Evolutionary conservation across 2,797 vertebrate species (phyloP), one percentile per base, ranked within the genome.

Genomic region (Rallus crepitans): DNA sequence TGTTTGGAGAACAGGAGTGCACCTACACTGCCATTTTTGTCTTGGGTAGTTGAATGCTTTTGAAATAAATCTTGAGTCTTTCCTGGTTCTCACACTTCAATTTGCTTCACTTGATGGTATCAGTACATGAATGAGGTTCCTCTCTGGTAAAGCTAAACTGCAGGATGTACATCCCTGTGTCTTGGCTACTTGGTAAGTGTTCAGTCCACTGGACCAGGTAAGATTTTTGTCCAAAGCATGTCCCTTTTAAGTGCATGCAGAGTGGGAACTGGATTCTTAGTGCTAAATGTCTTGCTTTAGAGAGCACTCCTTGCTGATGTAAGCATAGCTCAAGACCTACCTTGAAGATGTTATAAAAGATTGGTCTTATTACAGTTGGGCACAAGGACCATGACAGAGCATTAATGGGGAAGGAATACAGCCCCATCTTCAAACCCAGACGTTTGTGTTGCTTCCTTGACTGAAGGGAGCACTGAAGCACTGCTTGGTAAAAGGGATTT

Each of bases 101-200:
- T 78, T 84, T 52, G 11, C 25, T 17, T 40, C 20, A 2, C 3
- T 0, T 8, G 23, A 5, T 61, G 25, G 25, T 35, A 30, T 53
- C 11, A 6, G 25, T 39, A 12, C 12, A 2, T 45, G n/a, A 53
- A 19, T 31, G 35, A 20, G 4, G 3, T 39, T 21, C 4, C 42
- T 56, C 18, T 77, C 7, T 28, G 47, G 15, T 40, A 33, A 73
- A 88, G 20, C 33, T 56, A 14, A 86, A 39, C 23, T 28, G 30
- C 57, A 23, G n/a, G 63, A 8, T 0, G 0, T 50, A 4, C 2
- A 6, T 50, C 20, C 52, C 13, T 9, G 9, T 53, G 21, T 24
- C 37, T 33, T 72, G 57, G 48, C 53, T 87, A 1, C 0, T 4
- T 71, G 61, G 21, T 28, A 75, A 37, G 18, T 11, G 20, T 30